These are phyloP conservation scores for Fundulus diaphanus DNA, from an alignment of 2,797 vertebrate species.

Conservation along the genomic window DNA sequence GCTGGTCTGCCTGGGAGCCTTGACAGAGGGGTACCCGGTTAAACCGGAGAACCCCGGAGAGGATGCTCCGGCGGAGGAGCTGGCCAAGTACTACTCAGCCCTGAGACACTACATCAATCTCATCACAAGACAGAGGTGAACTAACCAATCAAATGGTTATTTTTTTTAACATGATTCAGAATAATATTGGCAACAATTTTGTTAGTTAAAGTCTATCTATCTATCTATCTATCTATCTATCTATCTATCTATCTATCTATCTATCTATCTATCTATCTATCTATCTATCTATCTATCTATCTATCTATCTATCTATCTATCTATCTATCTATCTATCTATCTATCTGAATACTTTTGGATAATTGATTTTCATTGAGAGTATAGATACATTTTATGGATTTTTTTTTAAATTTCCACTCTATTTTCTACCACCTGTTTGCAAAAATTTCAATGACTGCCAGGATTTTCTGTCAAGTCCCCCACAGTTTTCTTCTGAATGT, in stretches of 20 bases:
- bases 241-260: conserved; percentile 2
- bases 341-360: not conserved
- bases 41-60: conserved; percentile 96
- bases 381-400: not conserved
- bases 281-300: conserved; percentile 5
- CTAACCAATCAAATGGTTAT: not conserved
- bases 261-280: conserved; percentile 5
- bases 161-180: too few species aligned
- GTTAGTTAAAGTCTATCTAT: not conserved
- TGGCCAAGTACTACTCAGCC: conserved; percentile 97
- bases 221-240: not conserved
- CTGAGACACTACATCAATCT: conserved; percentile 99
- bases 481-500: conserved; percentile 45
- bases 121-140: conserved; percentile 96
- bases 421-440: not conserved
- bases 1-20: conserved; percentile 89
- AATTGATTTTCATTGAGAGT: not conserved
- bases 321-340: conserved; percentile 6
- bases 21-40: conserved; percentile 93
- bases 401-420: not conserved
- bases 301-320: conserved; percentile 2
- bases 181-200: too few species aligned
- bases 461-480: conserved; percentile 19
- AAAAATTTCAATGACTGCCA: not conserved
- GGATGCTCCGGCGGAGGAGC: conserved; percentile 93